These are phyloP conservation scores for Myotis yumanensis DNA, from an alignment of 2,113 vertebrate species.

Conservation along the genomic window DNA sequence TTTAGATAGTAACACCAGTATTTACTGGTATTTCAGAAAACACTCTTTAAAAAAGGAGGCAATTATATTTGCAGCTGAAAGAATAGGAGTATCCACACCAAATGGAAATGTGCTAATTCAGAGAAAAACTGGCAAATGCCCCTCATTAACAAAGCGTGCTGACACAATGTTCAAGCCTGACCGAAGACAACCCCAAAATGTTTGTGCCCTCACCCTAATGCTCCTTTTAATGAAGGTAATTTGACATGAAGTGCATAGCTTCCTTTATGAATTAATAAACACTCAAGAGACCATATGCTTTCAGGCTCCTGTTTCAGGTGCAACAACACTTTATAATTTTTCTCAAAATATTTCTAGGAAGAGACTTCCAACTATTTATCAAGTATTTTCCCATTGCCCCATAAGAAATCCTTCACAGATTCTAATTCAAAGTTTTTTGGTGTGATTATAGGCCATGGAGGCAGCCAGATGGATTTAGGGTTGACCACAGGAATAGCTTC, in stretches of 20 bases:
- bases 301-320: neutral
- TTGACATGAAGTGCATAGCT: neutral
- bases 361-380: neutral
- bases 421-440: neutral
- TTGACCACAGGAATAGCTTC: neutral
- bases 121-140: neutral
- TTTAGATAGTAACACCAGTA: neutral
- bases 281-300: neutral
- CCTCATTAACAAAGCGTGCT: neutral
- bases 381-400: neutral
- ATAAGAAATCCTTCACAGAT: neutral
- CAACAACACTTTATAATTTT: neutral
- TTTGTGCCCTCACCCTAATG: neutral
- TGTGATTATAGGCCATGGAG: neutral
- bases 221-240: neutral
- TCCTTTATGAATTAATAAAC: neutral
- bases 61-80: neutral
- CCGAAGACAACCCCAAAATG: neutral
- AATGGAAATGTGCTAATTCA: neutral
- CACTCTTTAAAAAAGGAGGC: neutral
- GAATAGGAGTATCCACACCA: neutral
- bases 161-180: neutral
- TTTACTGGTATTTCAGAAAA: neutral
- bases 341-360: neutral
- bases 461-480: neutral